Conservation (phyloP, 2,888 invertebrate species). For the Protophormia terraenovae region DNA sequence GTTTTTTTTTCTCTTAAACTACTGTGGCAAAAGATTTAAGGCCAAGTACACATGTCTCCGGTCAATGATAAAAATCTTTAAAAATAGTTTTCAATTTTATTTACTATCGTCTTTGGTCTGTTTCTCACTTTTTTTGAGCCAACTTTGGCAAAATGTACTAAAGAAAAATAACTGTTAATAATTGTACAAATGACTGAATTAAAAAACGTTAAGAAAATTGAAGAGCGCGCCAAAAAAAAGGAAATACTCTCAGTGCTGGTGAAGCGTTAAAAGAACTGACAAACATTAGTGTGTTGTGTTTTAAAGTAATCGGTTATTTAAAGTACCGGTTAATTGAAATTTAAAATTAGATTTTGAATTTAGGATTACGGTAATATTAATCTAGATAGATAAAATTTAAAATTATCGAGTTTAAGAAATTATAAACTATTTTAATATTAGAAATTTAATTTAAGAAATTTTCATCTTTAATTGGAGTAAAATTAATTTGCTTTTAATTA, state of each 20-base stretch:
- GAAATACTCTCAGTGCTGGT: constrained; percentile 53
- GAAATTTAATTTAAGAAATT: too few relatives aligned
- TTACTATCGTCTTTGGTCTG: constrained; percentile 58
- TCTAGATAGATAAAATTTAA: too few relatives aligned
- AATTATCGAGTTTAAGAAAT: too few relatives aligned
- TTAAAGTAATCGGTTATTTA: constrained; percentile 25
- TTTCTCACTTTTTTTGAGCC: constrained; percentile 28
- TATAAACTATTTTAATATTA: too few relatives aligned
- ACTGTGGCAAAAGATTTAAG: constrained; percentile 71
- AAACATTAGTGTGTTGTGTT: neutral
- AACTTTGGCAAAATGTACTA: constrained; percentile 23
- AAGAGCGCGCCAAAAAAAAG: constrained; percentile 61
- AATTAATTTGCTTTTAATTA: too few relatives aligned
- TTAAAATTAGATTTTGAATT: too few relatives aligned
- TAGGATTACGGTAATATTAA: too few relatives aligned
- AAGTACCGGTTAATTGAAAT: too few relatives aligned
- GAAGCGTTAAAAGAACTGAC: constrained; percentile 55
- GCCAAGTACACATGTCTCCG: constrained; percentile 74
- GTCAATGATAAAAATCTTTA: constrained; percentile 67
- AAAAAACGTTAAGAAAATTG: neutral
- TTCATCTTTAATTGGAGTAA: too few relatives aligned
- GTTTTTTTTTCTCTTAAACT: neutral
- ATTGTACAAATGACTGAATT: neutral
- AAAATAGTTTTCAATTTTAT: constrained; percentile 63
- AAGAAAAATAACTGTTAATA: constrained; percentile 54